Percentiles rank a stretch among this genome's conserved stretches.
phyloP scores from a whole-genome alignment of 2,888 invertebrate genomes.

The Drosophila kanekoi region DNA sequence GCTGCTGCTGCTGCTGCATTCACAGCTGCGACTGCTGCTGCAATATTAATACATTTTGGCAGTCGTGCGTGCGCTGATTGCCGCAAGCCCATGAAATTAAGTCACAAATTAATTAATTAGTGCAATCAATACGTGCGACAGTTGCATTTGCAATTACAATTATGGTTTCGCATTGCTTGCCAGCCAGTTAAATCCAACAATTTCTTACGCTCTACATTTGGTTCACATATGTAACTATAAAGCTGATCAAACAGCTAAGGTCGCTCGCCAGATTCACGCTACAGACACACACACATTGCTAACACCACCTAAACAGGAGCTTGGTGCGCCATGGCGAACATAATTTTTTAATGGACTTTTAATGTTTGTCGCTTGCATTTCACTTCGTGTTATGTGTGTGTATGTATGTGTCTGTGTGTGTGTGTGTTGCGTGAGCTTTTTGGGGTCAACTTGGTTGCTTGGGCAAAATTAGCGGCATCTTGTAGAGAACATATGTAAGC shows the following conservation, averaged over 20 bases:
- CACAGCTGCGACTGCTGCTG: slow-evolving; percentile 45
- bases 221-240: not conserved
- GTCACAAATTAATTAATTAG: slow-evolving; percentile 82
- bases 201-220: slow-evolving; percentile 73
- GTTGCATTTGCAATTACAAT: slow-evolving; percentile 79
- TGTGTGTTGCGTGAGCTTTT: slow-evolving; percentile 61
- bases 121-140: slow-evolving; percentile 82
- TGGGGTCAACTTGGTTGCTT: slow-evolving; percentile 58
- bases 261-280: slow-evolving; percentile 31
- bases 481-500: slow-evolving; percentile 67
- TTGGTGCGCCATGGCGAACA: slow-evolving; percentile 59
- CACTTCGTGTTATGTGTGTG: not conserved
- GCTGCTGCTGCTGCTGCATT: slow-evolving; percentile 41
- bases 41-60: slow-evolving; percentile 80
- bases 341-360: slow-evolving; percentile 82
- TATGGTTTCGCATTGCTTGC: slow-evolving; percentile 56
- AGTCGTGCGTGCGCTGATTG: slow-evolving; percentile 80
- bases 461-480: slow-evolving; percentile 69
- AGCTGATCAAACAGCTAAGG: slow-evolving; percentile 45
- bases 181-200: slow-evolving; percentile 43
- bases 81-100: slow-evolving; percentile 81
- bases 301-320: slow-evolving; percentile 63
- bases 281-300: slow-evolving; percentile 20
- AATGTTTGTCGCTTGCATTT: slow-evolving; percentile 73
- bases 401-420: slow-evolving; percentile 16